phyloP scores from a whole-genome alignment of 2,797 vertebrate species.

The Hippopotamyrus pictus region DNA sequence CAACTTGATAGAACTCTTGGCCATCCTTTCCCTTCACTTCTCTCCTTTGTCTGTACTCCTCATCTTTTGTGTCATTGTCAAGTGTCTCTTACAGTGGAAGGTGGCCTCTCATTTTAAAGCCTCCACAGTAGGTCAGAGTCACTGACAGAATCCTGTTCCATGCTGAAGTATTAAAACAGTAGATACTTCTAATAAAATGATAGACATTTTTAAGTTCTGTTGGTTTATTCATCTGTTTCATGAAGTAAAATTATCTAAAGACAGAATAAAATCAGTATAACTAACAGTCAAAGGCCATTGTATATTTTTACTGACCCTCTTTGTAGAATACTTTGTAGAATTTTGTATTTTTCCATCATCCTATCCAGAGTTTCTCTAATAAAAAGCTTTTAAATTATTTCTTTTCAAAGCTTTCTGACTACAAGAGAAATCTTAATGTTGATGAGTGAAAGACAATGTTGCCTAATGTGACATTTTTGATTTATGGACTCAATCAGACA shows the following conservation, averaged over 20 bases:
- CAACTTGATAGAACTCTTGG: constrained; percentile 42
- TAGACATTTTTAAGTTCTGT: not conserved
- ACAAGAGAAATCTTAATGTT: not conserved
- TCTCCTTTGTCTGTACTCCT: constrained; percentile 58
- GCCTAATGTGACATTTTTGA: not conserved
- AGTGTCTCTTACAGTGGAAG: constrained; percentile 53
- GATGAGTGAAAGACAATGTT: not conserved
- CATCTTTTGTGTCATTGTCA: constrained; percentile 57
- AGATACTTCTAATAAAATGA: not conserved
- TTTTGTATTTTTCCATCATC: not conserved
- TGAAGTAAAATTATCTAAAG: not conserved
- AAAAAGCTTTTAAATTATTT: not conserved
- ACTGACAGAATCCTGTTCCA: not conserved
- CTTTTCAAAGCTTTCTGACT: not conserved
- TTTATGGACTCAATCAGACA: not conserved
- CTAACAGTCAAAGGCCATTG: not conserved
- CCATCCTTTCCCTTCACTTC: constrained; percentile 52
- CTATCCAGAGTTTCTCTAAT: not conserved
- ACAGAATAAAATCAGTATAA: not conserved
- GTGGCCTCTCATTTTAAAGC: not conserved
- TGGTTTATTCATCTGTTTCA: not conserved
- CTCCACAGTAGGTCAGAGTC: not conserved
- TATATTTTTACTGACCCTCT: not conserved
- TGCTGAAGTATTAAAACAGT: not conserved
- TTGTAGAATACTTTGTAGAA: not conserved